A percentile compares a stretch with the other conserved stretches of the same genome.
Evolutionary conservation across 2,113 vertebrate species (phyloP).

Genomic region (Serinus canaria): DNA sequence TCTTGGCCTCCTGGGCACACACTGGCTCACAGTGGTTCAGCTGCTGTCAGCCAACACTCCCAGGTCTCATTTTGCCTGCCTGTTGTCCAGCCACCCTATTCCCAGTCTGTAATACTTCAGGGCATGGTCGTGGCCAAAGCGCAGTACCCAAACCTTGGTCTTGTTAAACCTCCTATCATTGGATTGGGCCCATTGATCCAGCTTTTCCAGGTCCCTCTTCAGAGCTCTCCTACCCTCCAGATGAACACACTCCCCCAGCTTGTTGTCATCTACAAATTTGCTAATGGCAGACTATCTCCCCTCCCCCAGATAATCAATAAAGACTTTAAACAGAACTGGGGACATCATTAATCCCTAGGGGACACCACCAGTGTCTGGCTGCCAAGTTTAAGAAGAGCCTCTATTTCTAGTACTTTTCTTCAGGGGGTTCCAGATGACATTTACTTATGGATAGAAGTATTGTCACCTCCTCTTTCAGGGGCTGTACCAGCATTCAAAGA

Average conservation of each 20-base stretch:
- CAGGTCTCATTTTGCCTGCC: not conserved
- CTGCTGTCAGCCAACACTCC: not conserved
- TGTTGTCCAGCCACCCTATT: not conserved
- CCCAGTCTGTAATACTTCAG: not conserved
- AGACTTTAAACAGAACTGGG: not conserved
- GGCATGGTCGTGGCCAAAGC: not conserved
- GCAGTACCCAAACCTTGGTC: not conserved
- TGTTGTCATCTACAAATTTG: not conserved
- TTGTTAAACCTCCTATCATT: not conserved
- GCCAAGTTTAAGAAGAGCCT: not conserved
- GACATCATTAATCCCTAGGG: no score
- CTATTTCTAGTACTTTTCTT: not conserved
- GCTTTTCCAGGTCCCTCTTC: not conserved
- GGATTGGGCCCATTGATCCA: accelerated
- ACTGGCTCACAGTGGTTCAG: not conserved
- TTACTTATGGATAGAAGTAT: not conserved
- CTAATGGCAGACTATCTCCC: not conserved
- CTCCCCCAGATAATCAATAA: not conserved
- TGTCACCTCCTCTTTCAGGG: not conserved
- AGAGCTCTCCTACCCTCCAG: not conserved
- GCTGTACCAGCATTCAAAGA: not conserved
- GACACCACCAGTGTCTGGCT: not conserved
- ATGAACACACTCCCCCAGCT: accelerated
- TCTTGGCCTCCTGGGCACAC: not conserved
- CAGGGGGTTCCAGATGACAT: not conserved